Base-by-base conservation (phyloP, 2,888 invertebrate species). In the Calameuta idolon region DNA sequence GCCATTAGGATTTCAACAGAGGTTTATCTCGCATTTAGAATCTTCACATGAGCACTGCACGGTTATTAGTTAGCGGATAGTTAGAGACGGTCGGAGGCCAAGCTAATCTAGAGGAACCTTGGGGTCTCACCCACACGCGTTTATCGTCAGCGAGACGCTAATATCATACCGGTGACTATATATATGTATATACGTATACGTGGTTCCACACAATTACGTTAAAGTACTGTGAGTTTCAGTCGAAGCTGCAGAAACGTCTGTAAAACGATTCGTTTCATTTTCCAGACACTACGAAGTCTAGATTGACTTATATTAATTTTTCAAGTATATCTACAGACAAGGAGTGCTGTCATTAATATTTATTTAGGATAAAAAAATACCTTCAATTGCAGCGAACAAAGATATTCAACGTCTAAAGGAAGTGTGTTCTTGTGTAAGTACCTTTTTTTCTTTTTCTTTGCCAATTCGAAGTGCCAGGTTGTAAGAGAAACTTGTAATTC, bases 31-130 rank as follows among this genome's bases (percentile, higher is more conserved):
- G 71, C 71, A 31, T 34, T 71, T 71, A 71, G 33, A 71, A 34
- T 71, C 31, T 71, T 71, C 71, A 12, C 33, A 23, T 71, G 71
- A 71, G 71, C 71, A 71, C 31, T 71, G 71, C 33, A 71, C 31
- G 40, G 73, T 75, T 74, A 76, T 76, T 77, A 73, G 69, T 74
- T 74, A 75, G 33, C 35, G 78, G 71, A 74, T 74, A 73, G 68
- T 37, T 79, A 79, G 79, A 81, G 80, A 80, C 69, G 79, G 77
- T 80, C 81, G 82, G 83, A 84, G 84, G 83, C 83, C 82, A 79
- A 82, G 83, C 82, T 84, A 84, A 85, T 84, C 84, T 82, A 82
- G 83, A 81, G 80, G 80, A 83, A 85, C 85, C 85, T 85, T 83
- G 84, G 79, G 75, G 80, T 76, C 81, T 82, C 85, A 82, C 85